phyloP scores from a whole-genome alignment of 2,888 invertebrate species.

The Helleia helle region DNA sequence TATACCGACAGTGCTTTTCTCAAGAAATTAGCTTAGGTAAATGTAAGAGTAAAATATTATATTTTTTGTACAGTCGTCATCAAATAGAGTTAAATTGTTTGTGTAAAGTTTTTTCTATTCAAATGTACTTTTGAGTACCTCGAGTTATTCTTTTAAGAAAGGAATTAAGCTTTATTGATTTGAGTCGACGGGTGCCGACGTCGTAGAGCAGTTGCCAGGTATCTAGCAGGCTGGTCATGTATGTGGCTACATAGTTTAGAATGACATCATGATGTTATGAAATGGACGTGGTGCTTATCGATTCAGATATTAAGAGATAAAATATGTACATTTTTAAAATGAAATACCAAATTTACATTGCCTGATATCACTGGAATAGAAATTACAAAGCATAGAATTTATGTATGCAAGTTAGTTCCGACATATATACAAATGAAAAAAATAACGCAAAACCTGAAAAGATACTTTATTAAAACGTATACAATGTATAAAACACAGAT shows the following conservation, averaged over 20 bases:
- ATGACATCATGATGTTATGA: constrained; percentile 17
- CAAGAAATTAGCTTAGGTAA: constrained; percentile 47
- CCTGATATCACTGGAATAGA: no score
- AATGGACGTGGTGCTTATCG: constrained; percentile 9
- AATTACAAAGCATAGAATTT: no score
- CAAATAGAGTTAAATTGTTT: constrained; percentile 41
- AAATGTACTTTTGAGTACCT: constrained; percentile 35
- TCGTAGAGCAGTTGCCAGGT: neutral
- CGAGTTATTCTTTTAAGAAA: constrained; percentile 70
- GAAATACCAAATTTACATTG: no score
- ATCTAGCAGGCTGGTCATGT: constrained; percentile 7
- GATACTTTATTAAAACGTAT: no score
- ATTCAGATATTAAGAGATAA: constrained; percentile 7
- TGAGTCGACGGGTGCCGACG: constrained; percentile 1
- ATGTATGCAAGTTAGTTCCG: no score
- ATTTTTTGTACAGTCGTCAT: constrained; percentile 36
- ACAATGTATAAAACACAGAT: no score
- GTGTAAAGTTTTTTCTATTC: constrained; percentile 40
- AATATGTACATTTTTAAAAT: neutral
- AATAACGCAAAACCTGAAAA: no score
- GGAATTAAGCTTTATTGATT: constrained; percentile 51
- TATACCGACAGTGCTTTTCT: constrained; percentile 61
- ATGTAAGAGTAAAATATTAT: constrained; percentile 31
- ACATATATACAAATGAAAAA: no score
- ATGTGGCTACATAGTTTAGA: constrained; percentile 1